Base-by-base conservation (phyloP, 2,888 invertebrate genomes). In the Ectemnius lituratus region DNA sequence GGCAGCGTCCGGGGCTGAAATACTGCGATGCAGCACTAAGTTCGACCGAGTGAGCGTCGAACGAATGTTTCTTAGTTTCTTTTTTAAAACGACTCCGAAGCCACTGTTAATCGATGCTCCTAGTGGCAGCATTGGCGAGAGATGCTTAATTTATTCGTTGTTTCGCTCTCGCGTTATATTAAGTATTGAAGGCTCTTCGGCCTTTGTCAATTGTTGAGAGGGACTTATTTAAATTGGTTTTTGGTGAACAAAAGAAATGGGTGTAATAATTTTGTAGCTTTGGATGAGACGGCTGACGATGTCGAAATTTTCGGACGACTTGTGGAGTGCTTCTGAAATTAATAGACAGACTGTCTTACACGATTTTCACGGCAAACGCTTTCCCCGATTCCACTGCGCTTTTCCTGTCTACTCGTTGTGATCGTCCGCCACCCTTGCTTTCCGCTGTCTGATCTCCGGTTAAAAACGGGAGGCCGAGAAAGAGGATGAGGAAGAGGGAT, bases 391-490 rank as follows among this genome's bases (percentile, higher is more conserved):
- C 27, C 20, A 65, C 20, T 58, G 46, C 59, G 60, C 58, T 58
- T 75, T 57, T 79, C 23, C 61, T 45, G 47, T 58, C 27, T 65
- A 66, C 57, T 37, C 65, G 76, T 74, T 67, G 70, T 67, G 64
- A 75, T 76, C 69, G 60, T 73, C 67, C 60, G 66, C 73, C 70
- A 67, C 71, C 63, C 73, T 70, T 60, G 70, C 68, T 81, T 79
- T 71, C 69, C 69, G 73, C 73, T 79, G 47, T 73, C 68, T 82
- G 82, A 82, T 82, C 81, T 82, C 80, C 60, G 62, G 58, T 45
- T 63, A 59, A 70, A 67, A 67, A 64, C 69, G 73, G 73, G 61
- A 67, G 65, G 73, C 67, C 70, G 68, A 78, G 27, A 65, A 57
- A 71, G 63, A 68, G 62, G 73, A 59, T 52, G 37, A 37, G 37